A percentile compares a stretch with the other conserved stretches of the same genome.
Conservation (phyloP, 1,140 invertebrate species). For the Lasaia peninsularis region DNA sequence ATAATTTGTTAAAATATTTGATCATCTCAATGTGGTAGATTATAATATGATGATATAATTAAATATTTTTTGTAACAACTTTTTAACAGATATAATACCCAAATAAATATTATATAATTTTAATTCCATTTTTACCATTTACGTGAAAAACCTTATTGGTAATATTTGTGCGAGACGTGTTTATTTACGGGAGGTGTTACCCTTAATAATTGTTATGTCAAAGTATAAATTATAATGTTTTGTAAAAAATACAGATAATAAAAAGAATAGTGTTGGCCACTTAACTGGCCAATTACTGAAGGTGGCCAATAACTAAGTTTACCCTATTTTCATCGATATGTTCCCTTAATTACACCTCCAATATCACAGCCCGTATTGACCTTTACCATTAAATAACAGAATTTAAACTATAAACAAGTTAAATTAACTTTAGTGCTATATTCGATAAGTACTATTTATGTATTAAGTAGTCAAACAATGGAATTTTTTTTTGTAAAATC, state of each 20-base stretch:
- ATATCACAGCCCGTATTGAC: slow-evolving; percentile 70
- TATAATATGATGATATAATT: too few species aligned
- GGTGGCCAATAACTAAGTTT: slow-evolving; percentile 10
- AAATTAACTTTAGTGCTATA: slow-evolving; percentile 42
- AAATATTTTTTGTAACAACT: too few species aligned
- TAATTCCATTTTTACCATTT: too few species aligned
- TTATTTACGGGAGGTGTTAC: too few species aligned
- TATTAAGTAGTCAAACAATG: slow-evolving; percentile 44
- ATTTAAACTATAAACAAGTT: slow-evolving; percentile 67
- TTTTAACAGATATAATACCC: too few species aligned
- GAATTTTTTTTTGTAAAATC: slow-evolving; percentile 30
- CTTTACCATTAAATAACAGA: slow-evolving; percentile 62
- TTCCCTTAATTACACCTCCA: slow-evolving; percentile 55
- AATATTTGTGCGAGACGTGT: too few species aligned
- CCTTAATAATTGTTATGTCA: too few species aligned
- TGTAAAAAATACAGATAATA: not conserved
- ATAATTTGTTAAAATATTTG: too few species aligned
- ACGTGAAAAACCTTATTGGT: too few species aligned
- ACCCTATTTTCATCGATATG: slow-evolving; percentile 42
- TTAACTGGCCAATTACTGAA: not conserved
- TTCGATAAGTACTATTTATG: slow-evolving; percentile 44
- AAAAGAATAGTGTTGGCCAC: not conserved
- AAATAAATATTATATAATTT: too few species aligned
- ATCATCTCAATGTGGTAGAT: too few species aligned
- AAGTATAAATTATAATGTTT: not conserved